These are phyloP conservation scores for Neogobius melanostomus DNA, from an alignment of 2,113 vertebrate genomes.

Conservation along the genomic window DNA sequence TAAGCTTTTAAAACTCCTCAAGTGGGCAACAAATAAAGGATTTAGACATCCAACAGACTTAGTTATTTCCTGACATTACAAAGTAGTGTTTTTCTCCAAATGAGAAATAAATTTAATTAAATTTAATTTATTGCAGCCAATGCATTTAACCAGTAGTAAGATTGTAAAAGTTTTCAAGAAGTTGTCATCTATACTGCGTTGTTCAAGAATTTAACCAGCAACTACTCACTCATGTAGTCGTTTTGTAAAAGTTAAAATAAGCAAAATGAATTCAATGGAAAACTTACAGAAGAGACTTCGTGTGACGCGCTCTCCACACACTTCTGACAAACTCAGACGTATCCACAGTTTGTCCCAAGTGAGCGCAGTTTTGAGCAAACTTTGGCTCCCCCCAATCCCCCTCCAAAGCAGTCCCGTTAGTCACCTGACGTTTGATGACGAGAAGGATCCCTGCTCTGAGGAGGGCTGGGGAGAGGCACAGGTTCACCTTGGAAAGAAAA, in stretches of 20 bases:
- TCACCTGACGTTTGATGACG: slow-evolving; percentile 1
- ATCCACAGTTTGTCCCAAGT: slow-evolving; percentile 9
- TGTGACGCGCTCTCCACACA: slow-evolving; percentile 4
- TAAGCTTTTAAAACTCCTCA: background rate
- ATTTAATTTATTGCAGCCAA: background rate
- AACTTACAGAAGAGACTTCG: slow-evolving; percentile 6
- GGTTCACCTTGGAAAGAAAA: background rate
- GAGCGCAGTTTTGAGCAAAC: slow-evolving; percentile 5
- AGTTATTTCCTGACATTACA: background rate
- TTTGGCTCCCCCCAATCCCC: slow-evolving; percentile 4
- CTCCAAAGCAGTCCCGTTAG: background rate
- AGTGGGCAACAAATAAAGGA: background rate
- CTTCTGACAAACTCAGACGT: slow-evolving; percentile 10
- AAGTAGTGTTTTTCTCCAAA: background rate
- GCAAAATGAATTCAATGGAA: background rate
- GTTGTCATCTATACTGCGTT: too few relatives aligned
- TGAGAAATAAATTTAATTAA: background rate
- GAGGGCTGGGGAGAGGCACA: background rate
- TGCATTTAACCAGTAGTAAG: background rate
- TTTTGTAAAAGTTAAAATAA: background rate
- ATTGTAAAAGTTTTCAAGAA: too few relatives aligned
- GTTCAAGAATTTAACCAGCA: too few relatives aligned
- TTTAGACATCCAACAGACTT: background rate
- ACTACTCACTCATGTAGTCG: too few relatives aligned
- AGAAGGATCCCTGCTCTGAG: background rate